Base-by-base conservation (phyloP, 53 echinoderm and acorn worm species). In the Astropecten irregularis region DNA sequence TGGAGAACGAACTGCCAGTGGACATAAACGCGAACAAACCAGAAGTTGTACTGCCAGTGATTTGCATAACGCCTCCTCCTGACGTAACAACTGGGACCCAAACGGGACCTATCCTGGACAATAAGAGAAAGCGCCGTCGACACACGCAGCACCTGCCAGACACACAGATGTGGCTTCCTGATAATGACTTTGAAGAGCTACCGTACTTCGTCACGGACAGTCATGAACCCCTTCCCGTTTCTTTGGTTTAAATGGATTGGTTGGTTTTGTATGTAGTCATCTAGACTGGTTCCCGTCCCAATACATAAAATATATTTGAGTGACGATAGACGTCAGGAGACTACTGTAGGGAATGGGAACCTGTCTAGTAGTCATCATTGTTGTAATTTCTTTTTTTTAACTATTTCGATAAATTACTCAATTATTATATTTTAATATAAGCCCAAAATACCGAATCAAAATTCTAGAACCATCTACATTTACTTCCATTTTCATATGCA, bases 161-260 rank as follows among this genome's bases (percentile, higher is more conserved):
- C 29, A 79, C 79, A 19, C 42, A 79, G 47, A 26, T 79, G 42
- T 79, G 79, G 79, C n/a, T 79, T 29, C 79, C 79, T 0, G 60
- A 60, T n/a, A 56, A 79, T 49, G 79, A 48, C 28, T 29, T 60
- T 1, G 77, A 77, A 2, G 49, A 62, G 29, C 39, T 62, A 4
- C 79, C 62, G 79, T 79, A 79, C 49, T 79, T 79, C 30, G 79
- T 79, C 1, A 79, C 79, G 13, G 49, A 33, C 50, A 79, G 56
- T 19, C n/a, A n/a, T n/a, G 62, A 22, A 20, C 79, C 79, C 25
- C 34, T 79, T 4, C 79, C 79, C 4, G 79, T 79, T 2, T 79
- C 79, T 18, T 14, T 79, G 2, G 79, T 79, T 0, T 79, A 32
- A 46, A 3, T 3, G 3, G 2, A 1, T n/a, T n/a, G n/a, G n/a